Evolutionary conservation across 2,888 invertebrate species (phyloP).

Genomic region (Caenorhabditis wallacei): DNA sequence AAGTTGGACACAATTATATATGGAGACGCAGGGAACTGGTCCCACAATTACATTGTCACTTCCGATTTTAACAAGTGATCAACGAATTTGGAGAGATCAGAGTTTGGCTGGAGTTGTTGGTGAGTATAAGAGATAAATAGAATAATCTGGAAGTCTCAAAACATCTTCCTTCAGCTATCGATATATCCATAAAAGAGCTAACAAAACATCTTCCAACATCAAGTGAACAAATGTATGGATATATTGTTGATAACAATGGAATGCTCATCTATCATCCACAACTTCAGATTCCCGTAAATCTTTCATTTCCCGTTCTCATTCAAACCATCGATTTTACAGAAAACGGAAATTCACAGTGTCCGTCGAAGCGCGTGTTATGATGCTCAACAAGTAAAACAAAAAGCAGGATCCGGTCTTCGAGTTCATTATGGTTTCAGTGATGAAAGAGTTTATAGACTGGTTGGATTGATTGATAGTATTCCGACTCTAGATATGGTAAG

Average conservation of each 20-base stretch:
- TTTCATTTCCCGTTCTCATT: neutral
- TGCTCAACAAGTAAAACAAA: constrained; percentile 68
- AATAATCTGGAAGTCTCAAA: neutral
- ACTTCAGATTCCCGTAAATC: constrained; percentile 74
- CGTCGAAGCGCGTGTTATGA: constrained; percentile 81
- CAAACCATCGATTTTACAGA: constrained; percentile 61
- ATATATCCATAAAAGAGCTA: constrained; percentile 68
- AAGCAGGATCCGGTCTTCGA: constrained; percentile 69
- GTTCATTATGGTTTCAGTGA: constrained; percentile 82
- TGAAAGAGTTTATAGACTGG: constrained; percentile 77
- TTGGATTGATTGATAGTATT: constrained; percentile 80
- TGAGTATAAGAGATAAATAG: neutral
- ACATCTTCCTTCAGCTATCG: constrained; percentile 57
- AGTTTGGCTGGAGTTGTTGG: constrained; percentile 75
- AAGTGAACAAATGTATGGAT: constrained; percentile 76
- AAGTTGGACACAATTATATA: constrained; percentile 78
- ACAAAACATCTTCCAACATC: constrained; percentile 63
- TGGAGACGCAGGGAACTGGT: constrained; percentile 80
- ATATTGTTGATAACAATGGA: constrained; percentile 82
- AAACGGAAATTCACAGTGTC: constrained; percentile 77
- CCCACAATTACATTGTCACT: constrained; percentile 77
- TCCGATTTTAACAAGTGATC: constrained; percentile 72
- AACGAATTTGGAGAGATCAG: constrained; percentile 63
- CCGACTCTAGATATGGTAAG: constrained; percentile 78
- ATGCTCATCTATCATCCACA: constrained; percentile 81